Percentiles rank a stretch among this genome's conserved stretches.
Evolutionary conservation across 2,113 vertebrate genomes (phyloP).

Genomic region (Tringa solitaria): DNA sequence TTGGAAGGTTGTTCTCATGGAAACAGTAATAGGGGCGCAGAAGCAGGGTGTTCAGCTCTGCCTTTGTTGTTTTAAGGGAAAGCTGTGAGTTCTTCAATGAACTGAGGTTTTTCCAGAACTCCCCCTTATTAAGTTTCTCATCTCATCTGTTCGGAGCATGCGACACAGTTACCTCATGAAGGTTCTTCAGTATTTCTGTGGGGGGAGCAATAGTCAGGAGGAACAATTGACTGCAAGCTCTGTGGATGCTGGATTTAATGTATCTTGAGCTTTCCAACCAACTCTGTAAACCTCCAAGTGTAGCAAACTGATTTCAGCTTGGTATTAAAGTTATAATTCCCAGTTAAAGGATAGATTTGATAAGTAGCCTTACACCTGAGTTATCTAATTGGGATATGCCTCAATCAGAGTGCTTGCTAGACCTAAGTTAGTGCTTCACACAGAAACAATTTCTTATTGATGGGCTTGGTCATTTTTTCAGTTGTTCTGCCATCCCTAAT

Average conservation of each 20-base stretch:
- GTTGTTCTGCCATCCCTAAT: slow-evolving; percentile 6
- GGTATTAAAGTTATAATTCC: background rate
- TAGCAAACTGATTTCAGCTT: background rate
- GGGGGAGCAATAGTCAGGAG: background rate
- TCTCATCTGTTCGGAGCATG: background rate
- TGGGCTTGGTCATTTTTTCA: slow-evolving; percentile 7
- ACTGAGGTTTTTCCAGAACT: background rate
- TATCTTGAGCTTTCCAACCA: background rate
- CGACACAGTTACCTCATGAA: background rate
- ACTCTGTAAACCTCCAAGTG: background rate
- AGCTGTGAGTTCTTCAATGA: background rate
- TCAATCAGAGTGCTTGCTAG: background rate
- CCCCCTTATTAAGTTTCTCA: background rate
- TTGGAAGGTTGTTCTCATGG: background rate
- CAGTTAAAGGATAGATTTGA: background rate
- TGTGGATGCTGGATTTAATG: background rate
- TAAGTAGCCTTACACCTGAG: background rate
- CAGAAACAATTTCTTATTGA: slow-evolving; percentile 22
- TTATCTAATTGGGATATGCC: background rate
- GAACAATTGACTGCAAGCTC: background rate
- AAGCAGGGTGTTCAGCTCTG: background rate
- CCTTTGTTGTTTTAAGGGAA: background rate
- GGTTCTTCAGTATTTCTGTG: background rate
- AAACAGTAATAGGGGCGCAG: background rate
- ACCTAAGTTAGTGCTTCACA: slow-evolving; percentile 3